A percentile compares a stretch with the other conserved stretches of the same genome.
Evolutionary conservation across 2,888 invertebrate species (phyloP).

Genomic region (Agriotes lineatus): DNA sequence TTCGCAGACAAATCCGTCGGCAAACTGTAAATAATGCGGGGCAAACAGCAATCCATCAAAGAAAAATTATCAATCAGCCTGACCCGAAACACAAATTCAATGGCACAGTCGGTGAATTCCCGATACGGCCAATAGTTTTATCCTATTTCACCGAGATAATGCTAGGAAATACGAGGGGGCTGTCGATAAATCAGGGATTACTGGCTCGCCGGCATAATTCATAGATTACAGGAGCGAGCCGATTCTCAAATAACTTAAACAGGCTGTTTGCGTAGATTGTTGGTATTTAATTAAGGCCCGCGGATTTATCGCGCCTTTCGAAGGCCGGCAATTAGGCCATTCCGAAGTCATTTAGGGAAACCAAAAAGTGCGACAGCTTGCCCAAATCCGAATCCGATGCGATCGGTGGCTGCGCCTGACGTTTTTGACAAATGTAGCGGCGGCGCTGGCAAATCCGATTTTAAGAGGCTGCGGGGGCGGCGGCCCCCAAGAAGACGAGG

Average conservation of each 20-base stretch:
- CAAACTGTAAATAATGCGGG: neutral
- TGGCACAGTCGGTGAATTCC: slow-evolving; percentile 52
- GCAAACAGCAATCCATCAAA: slow-evolving; percentile 50
- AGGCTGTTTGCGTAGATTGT: slow-evolving; percentile 57
- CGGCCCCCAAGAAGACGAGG: too few relatives aligned
- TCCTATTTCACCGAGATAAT: slow-evolving; percentile 60
- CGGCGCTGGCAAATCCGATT: slow-evolving; percentile 51
- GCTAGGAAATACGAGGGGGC: slow-evolving; percentile 58
- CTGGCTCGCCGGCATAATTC: slow-evolving; percentile 61
- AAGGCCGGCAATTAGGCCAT: slow-evolving; percentile 26
- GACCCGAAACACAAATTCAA: slow-evolving; percentile 60
- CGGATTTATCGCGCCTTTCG: slow-evolving; percentile 20
- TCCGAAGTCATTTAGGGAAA: slow-evolving; percentile 28
- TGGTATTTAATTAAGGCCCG: slow-evolving; percentile 60
- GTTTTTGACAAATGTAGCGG: slow-evolving; percentile 58
- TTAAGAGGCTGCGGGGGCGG: slow-evolving; percentile 46
- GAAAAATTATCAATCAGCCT: slow-evolving; percentile 56
- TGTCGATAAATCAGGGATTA: slow-evolving; percentile 62
- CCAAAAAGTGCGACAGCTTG: slow-evolving; percentile 51
- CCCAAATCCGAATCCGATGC: slow-evolving; percentile 56
- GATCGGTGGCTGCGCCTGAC: slow-evolving; percentile 55
- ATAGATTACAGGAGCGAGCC: slow-evolving; percentile 62
- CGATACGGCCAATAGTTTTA: slow-evolving; percentile 56
- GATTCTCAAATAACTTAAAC: slow-evolving; percentile 62
- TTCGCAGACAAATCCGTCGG: neutral